A percentile compares a stretch with the other conserved stretches of the same genome.
phyloP scores from a whole-genome alignment of 1,140 invertebrate genomes.

The Aphelinus certus region DNA sequence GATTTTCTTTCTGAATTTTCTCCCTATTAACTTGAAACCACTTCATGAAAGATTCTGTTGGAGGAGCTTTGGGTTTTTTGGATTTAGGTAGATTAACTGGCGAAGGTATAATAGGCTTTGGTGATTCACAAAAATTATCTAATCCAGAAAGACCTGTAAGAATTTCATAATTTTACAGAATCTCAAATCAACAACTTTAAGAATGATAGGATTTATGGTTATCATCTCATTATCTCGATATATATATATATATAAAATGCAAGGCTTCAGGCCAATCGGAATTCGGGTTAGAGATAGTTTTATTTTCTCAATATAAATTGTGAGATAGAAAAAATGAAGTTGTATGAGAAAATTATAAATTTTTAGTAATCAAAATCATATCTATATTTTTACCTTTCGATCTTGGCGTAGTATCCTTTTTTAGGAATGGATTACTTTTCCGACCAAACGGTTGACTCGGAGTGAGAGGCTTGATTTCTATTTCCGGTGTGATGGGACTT shows the following conservation, averaged over 20 bases:
- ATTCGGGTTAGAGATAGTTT: too few relatives aligned
- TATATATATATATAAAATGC: too few relatives aligned
- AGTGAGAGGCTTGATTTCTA: slow-evolving; percentile 58
- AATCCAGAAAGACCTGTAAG: slow-evolving; percentile 52
- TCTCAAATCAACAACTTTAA: too few relatives aligned
- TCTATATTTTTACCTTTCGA: slow-evolving; percentile 39
- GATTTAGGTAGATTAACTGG: slow-evolving; percentile 33
- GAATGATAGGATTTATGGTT: too few relatives aligned
- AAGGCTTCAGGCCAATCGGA: too few relatives aligned
- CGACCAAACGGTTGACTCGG: slow-evolving; percentile 46
- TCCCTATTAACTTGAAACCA: slow-evolving; percentile 70
- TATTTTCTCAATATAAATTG: too few relatives aligned
- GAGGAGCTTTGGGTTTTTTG: slow-evolving; percentile 44
- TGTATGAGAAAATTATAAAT: slow-evolving; percentile 10
- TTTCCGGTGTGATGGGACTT: slow-evolving; percentile 38
- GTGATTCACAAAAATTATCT: slow-evolving; percentile 48
- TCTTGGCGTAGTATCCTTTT: slow-evolving; percentile 46
- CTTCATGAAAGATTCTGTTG: slow-evolving; percentile 65
- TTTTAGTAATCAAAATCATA: slow-evolving; percentile 14
- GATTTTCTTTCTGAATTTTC: slow-evolving; percentile 66
- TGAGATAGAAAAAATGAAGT: background rate
- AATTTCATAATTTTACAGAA: background rate
- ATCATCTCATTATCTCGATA: too few relatives aligned
- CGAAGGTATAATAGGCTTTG: slow-evolving; percentile 40
- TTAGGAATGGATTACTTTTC: slow-evolving; percentile 58